These are phyloP conservation scores for Melangyna quadrimaculata DNA, from an alignment of 2,888 invertebrate species.

Conservation along the genomic window DNA sequence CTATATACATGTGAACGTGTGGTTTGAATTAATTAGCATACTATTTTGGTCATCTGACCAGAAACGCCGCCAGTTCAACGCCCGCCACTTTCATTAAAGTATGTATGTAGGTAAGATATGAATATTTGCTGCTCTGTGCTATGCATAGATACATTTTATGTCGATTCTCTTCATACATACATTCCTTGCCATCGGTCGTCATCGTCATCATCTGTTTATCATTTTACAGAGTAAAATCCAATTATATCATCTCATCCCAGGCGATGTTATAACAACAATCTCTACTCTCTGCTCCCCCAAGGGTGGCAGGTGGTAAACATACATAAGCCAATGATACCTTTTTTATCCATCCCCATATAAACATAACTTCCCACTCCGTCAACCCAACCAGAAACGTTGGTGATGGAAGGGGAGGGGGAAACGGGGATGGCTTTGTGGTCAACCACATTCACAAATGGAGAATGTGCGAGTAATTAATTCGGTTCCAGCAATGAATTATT, in stretches of 20 bases:
- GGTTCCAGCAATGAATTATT: constrained; percentile 72
- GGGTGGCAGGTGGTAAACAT: constrained; percentile 12
- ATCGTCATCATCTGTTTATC: constrained; percentile 46
- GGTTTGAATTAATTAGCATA: constrained; percentile 71
- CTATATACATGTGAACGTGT: constrained; percentile 34
- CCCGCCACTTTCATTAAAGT: not conserved
- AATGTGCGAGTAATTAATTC: constrained; percentile 72
- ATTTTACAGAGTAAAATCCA: constrained; percentile 66
- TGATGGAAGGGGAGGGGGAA: too few species aligned
- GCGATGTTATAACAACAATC: constrained; percentile 54
- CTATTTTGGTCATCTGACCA: constrained; percentile 62
- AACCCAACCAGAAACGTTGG: not conserved
- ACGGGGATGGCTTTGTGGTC: constrained; percentile 47
- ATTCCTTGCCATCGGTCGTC: not conserved
- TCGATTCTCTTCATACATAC: not conserved
- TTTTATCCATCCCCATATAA: constrained; percentile 5
- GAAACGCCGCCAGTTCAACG: constrained; percentile 20
- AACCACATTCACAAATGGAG: constrained; percentile 71
- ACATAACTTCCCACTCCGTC: not conserved
- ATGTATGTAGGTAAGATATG: not conserved
- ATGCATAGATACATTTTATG: not conserved
- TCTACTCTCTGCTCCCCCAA: constrained; percentile 8
- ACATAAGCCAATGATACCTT: constrained; percentile 50
- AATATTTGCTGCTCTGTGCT: not conserved
- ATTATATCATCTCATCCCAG: constrained; percentile 70